These are phyloP conservation scores for Eubucco bourcierii DNA, from an alignment of 2,113 vertebrate species.

Conservation along the genomic window DNA sequence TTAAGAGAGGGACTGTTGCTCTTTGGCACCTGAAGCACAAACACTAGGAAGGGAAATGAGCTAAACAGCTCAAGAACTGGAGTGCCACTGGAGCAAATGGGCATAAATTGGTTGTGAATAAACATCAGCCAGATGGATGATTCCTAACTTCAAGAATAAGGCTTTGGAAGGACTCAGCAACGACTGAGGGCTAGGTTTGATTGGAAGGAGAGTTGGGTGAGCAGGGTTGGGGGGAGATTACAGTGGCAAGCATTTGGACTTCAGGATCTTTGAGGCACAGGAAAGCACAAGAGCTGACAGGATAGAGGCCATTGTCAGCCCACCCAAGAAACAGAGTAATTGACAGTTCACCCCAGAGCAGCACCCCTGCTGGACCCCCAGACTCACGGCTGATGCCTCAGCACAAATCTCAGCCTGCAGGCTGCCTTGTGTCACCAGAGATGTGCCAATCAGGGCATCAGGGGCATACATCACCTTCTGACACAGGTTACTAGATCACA, in stretches of 20 bases:
- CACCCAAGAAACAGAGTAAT: background rate
- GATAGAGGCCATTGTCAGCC: background rate
- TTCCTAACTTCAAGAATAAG: background rate
- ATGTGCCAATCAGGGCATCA: background rate
- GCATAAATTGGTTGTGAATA: background rate
- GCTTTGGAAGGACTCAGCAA: background rate
- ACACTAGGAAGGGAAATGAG: background rate
- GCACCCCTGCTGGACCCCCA: background rate
- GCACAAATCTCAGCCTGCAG: background rate
- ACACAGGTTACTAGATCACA: background rate
- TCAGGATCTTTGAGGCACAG: background rate
- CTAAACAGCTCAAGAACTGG: background rate
- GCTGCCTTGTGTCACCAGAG: background rate
- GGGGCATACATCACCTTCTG: background rate
- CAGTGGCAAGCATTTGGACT: background rate
- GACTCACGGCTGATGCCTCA: background rate
- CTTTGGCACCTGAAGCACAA: background rate
- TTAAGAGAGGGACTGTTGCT: background rate
- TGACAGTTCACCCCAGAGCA: background rate
- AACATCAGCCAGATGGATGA: background rate
- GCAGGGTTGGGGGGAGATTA: background rate
- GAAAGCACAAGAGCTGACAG: background rate
- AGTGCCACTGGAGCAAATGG: background rate
- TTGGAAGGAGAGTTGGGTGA: background rate
- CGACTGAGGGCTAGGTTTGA: background rate